These are phyloP conservation scores for Erithacus rubecula DNA, from an alignment of 2,797 vertebrate genomes.

Conservation along the genomic window DNA sequence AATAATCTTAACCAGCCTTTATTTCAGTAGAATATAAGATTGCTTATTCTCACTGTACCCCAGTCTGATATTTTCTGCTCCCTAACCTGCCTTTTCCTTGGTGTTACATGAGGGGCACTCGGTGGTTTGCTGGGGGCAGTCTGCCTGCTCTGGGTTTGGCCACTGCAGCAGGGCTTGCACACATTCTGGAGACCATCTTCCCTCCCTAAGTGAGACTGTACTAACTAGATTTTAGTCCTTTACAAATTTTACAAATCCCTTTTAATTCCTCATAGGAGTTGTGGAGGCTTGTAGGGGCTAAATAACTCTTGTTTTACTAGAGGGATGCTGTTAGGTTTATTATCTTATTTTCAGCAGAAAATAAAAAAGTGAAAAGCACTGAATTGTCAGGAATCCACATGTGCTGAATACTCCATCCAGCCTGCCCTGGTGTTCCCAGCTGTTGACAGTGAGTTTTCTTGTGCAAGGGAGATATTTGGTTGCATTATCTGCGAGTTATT, in stretches of 20 bases:
- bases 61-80: not conserved
- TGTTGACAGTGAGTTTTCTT: not conserved
- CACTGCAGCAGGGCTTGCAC: not conserved
- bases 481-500: not conserved
- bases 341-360: not conserved
- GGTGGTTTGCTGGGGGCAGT: not conserved
- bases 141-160: not conserved
- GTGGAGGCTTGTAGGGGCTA: not conserved
- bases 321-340: not conserved
- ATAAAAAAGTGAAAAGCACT: not conserved
- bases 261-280: not conserved
- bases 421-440: not conserved
- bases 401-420: not conserved
- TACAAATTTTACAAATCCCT: not conserved
- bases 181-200: not conserved
- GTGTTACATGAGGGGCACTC: accelerated
- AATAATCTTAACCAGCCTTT: not conserved
- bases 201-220: not conserved
- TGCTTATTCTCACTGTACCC: not conserved
- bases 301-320: not conserved
- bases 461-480: not conserved
- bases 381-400: not conserved
- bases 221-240: not conserved
- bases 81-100: accelerated
- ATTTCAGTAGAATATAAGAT: not conserved